These are phyloP conservation scores for Heliconius erato DNA, from an alignment of 2,888 invertebrate genomes.

Conservation along the genomic window DNA sequence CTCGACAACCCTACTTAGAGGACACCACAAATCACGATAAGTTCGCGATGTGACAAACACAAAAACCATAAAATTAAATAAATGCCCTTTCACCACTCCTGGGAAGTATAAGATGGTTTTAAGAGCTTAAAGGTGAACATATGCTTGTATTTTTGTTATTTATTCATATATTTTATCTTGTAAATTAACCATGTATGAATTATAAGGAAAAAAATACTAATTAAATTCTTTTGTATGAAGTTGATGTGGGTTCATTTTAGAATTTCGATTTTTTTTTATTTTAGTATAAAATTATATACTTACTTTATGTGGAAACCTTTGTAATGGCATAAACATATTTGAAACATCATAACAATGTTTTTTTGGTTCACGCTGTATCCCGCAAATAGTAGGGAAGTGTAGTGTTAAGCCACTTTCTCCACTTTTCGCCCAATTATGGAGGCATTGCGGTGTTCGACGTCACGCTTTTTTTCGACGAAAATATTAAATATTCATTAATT, in stretches of 20 bases:
- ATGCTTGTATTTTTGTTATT: neutral
- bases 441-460: no score
- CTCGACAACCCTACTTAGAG: constrained; percentile 69
- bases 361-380: no score
- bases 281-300: no score
- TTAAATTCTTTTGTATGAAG: neutral
- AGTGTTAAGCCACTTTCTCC: no score
- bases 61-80: constrained; percentile 86
- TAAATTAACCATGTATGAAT: neutral
- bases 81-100: constrained; percentile 77
- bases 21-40: constrained; percentile 79
- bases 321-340: no score
- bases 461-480: no score
- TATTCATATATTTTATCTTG: neutral
- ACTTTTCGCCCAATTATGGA: no score
- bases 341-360: no score
- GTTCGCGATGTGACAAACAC: constrained; percentile 83
- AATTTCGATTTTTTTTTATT: no score
- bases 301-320: no score
- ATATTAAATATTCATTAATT: no score
- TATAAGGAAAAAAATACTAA: neutral
- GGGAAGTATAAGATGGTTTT: constrained; percentile 72
- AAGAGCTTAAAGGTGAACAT: constrained; percentile 25
- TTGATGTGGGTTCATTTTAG: neutral
- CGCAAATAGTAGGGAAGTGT: no score